Conservation (phyloP, 2,888 invertebrate species). For the Acrobasis repandana region DNA sequence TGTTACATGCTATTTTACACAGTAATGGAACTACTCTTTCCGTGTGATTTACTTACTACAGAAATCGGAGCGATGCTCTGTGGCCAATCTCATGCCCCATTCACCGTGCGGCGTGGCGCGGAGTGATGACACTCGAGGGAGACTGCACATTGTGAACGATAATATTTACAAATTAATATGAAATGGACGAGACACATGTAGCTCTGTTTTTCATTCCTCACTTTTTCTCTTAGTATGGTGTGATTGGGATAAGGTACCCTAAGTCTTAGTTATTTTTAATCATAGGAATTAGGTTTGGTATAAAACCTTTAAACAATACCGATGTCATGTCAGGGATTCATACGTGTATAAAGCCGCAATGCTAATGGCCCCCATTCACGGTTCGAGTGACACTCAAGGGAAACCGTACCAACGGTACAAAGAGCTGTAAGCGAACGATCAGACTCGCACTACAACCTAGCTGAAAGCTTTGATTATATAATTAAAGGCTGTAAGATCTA, state of each 20-base stretch:
- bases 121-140: conserved; percentile 19
- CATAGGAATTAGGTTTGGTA: too few relatives aligned
- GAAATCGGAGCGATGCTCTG: too few relatives aligned
- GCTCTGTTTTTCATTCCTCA: too few relatives aligned
- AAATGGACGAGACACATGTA: not conserved
- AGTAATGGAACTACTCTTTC: too few relatives aligned
- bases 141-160: conserved; percentile 1
- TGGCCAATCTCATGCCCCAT: too few relatives aligned
- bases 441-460: conserved; percentile 15
- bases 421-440: conserved; percentile 30
- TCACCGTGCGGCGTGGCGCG: too few relatives aligned
- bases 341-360: conserved; percentile 6
- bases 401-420: conserved; percentile 48
- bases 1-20: too few relatives aligned
- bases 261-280: too few relatives aligned
- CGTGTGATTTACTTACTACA: too few relatives aligned
- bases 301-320: not conserved
- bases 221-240: too few relatives aligned
- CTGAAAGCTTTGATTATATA: not conserved
- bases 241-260: too few relatives aligned
- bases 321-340: not conserved
- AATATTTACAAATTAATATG: not conserved
- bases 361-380: conserved; percentile 57
- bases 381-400: conserved; percentile 50
- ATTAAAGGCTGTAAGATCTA: too few relatives aligned